These are phyloP conservation scores for Montifringilla adamsi DNA, from an alignment of 2,113 vertebrate species.

Conservation along the genomic window DNA sequence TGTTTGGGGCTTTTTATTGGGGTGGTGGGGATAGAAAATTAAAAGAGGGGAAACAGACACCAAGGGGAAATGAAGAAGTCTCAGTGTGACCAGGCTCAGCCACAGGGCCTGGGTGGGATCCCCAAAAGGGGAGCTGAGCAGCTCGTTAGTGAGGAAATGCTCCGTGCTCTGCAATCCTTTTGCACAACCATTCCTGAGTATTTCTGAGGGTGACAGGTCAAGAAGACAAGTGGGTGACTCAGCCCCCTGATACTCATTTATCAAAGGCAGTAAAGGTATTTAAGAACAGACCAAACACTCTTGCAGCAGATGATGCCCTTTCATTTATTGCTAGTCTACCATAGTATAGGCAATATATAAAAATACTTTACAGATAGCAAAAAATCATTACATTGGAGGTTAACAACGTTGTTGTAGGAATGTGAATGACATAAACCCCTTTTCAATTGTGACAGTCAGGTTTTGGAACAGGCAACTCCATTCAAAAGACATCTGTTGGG, in stretches of 20 bases:
- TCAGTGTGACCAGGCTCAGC: neutral
- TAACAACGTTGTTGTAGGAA: constrained; percentile 73
- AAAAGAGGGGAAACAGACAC: neutral
- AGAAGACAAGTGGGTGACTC: neutral
- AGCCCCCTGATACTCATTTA: neutral
- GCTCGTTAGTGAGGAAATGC: neutral
- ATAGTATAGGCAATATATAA: constrained; percentile 80
- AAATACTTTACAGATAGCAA: constrained; percentile 83
- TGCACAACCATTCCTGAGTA: rapidly evolving
- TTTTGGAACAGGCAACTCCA: neutral
- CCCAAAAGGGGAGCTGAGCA: neutral
- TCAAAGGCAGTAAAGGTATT: neutral
- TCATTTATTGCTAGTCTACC: constrained; percentile 82
- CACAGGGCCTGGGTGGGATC: neutral
- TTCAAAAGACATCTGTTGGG: neutral
- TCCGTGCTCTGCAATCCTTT: rapidly evolving
- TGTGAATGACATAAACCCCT: constrained; percentile 35
- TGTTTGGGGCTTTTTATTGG: neutral
- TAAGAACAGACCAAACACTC: neutral
- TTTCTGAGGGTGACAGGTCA: neutral
- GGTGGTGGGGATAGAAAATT: neutral
- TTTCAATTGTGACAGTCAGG: neutral
- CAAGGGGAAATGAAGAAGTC: neutral
- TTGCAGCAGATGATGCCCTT: constrained; percentile 49
- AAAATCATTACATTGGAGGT: constrained; percentile 71